Conservation (phyloP, 2,113 vertebrate species). For the Pimephales promelas region DNA sequence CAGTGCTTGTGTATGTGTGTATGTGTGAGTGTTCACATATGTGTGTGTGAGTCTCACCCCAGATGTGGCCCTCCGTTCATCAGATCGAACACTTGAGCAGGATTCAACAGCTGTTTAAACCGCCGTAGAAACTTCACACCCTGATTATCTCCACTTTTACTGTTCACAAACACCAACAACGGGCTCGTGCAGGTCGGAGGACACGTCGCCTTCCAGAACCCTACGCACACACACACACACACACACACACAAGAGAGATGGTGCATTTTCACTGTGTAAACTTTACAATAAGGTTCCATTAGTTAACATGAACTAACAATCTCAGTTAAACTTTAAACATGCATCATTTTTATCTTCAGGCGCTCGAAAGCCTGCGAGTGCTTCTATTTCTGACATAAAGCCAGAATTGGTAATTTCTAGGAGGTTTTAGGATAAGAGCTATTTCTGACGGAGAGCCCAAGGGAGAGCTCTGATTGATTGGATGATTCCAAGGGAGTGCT, state of each 20-base stretch:
- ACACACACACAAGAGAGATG: background rate
- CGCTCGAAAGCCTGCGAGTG: background rate
- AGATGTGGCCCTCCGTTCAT: slow-evolving; percentile 98
- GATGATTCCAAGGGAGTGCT: too few species aligned
- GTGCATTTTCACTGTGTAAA: background rate
- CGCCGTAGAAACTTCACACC: slow-evolving; percentile 94
- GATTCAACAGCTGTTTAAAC: slow-evolving; percentile 97
- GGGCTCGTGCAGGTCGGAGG: slow-evolving; percentile 95
- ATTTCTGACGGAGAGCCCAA: background rate
- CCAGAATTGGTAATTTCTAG: background rate
- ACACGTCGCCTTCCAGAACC: slow-evolving; percentile 97
- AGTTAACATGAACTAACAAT: background rate
- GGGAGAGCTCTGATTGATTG: background rate
- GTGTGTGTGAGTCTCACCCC: slow-evolving; percentile 74
- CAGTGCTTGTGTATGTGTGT: background rate
- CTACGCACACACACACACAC: slow-evolving; percentile 62
- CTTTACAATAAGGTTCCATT: background rate
- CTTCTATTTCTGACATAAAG: background rate
- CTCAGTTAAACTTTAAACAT: too few species aligned
- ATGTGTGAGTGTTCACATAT: background rate
- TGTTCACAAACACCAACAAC: slow-evolving; percentile 95
- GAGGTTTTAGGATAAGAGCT: background rate
- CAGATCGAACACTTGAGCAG: slow-evolving; percentile 96
- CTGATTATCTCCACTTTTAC: slow-evolving; percentile 97
- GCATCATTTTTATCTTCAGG: background rate